A percentile compares a stretch with the other conserved stretches of the same genome.
These are phyloP conservation scores for Hyles euphorbiae DNA, from an alignment of 1,140 invertebrate genomes.

Conservation along the genomic window DNA sequence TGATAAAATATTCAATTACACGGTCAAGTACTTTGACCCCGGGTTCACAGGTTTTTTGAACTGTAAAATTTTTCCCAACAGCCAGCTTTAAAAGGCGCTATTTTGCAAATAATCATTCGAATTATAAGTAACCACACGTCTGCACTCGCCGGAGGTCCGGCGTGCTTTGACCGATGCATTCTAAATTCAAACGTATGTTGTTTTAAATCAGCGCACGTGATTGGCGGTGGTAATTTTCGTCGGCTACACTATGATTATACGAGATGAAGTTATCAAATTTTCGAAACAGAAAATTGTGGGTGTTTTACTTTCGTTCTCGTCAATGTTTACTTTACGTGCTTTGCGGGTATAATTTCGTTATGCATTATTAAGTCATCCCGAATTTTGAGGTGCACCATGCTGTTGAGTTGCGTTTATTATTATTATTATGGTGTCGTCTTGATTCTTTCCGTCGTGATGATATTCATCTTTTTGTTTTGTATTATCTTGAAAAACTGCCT, in stretches of 20 bases:
- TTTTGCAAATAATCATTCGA: conserved; percentile 40
- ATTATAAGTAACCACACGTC: conserved; percentile 45
- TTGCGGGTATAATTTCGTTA: conserved; percentile 47
- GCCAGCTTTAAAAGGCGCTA: conserved; percentile 12
- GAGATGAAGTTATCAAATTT: conserved; percentile 61
- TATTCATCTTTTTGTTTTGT: background rate
- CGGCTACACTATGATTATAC: conserved; percentile 43
- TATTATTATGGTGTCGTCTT: background rate
- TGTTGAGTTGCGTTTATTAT: too few species aligned
- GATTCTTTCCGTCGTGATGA: background rate
- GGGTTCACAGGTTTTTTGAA: conserved; percentile 38
- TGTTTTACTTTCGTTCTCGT: conserved; percentile 44
- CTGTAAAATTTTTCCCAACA: conserved; percentile 20
- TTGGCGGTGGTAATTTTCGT: conserved; percentile 38
- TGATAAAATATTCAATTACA: conserved; percentile 54
- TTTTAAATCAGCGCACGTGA: conserved; percentile 33
- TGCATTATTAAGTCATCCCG: conserved; percentile 38
- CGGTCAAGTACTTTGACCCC: conserved; percentile 36
- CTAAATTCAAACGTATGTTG: conserved; percentile 42
- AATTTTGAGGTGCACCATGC: background rate
- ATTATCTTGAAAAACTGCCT: background rate
- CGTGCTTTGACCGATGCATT: conserved; percentile 34
- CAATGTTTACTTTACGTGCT: conserved; percentile 47
- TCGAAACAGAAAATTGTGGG: conserved; percentile 46
- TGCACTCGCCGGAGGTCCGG: conserved; percentile 28